Base-by-base conservation (phyloP, 1,140 invertebrate species). In the Akabosia matsudoensis region DNA sequence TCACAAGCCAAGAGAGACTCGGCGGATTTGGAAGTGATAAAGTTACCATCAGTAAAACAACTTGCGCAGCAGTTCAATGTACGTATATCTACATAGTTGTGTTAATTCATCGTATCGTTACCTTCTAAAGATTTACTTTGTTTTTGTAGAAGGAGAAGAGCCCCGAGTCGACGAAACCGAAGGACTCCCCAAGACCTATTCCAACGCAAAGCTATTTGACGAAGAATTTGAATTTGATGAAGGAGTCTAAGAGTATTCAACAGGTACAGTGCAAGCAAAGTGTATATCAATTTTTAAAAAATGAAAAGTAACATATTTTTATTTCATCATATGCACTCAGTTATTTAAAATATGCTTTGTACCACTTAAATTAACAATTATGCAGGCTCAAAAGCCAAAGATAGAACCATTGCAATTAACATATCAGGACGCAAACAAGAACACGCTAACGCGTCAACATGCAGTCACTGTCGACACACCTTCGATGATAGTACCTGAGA, bases 41-140 rank as follows among this genome's bases (percentile, higher is more conserved):
- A 78, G 74, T 70, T 81, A 33, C 80, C 80, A 22, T 79, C 78
- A 16, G 80, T 81, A 16, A 79, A 76, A 45, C 33, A 75, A 56
- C 67, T 81, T 24, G 78, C 80, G 24, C 74, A 78, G 45, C 78
- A 79, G 70, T 81, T 81, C 45, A 71, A 73, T 31, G 70, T 72
- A 37, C 10, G 33, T 2, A 2, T 4, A 67, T 45, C 7, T 10
- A 45, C 37, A 45, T 45, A 45, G 37, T 45, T 45, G n/a, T n/a
- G n/a, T n/a, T n/a, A n/a, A 61, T 61, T 61, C 10, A 61, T 14
- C 54, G 16, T n/a, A 61, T 61, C 22, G 26, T 22, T 61, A 22
- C 7, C 26, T 61, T 61, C 26, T 61, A 10, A 61, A 61, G 16
- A 14, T 61, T 61, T 61, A 45, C 37, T 45, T 45, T 56, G 22